Conservation (phyloP, 2,113 vertebrate genomes). For the Odocoileus virginianus region DNA sequence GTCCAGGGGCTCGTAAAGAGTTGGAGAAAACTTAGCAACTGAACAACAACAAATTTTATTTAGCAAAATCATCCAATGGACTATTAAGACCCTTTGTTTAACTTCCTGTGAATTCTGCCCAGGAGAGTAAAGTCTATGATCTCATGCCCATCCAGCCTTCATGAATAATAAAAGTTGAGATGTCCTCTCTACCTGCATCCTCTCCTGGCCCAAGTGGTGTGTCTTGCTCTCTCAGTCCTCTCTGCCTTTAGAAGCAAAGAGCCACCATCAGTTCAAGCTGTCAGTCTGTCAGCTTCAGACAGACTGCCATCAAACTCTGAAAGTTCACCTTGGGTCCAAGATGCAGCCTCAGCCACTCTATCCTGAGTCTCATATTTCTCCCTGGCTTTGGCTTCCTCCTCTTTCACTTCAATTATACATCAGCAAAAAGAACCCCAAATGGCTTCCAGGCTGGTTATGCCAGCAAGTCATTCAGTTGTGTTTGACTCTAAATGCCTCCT, state of each 20-base stretch:
- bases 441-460: background rate
- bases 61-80: background rate
- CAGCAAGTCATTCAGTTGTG: background rate
- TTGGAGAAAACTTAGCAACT: fast-evolving
- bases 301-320: background rate
- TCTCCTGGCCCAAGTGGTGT: background rate
- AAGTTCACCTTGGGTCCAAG: no score
- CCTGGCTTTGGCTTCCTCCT: background rate
- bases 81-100: background rate
- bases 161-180: background rate
- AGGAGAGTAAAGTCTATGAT: background rate
- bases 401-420: background rate
- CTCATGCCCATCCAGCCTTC: background rate
- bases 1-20: background rate
- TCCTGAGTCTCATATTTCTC: background rate
- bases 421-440: background rate
- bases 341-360: background rate
- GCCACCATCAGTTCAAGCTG: background rate
- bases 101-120: background rate
- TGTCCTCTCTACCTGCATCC: background rate
- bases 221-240: background rate
- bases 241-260: background rate
- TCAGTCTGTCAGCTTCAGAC: background rate
- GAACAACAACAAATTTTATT: background rate
- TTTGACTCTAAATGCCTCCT: background rate